Percentiles rank a stretch among this genome's conserved stretches.
These are phyloP conservation scores for Sinonovacula constricta DNA, from an alignment of 1,140 invertebrate species.

Conservation along the genomic window DNA sequence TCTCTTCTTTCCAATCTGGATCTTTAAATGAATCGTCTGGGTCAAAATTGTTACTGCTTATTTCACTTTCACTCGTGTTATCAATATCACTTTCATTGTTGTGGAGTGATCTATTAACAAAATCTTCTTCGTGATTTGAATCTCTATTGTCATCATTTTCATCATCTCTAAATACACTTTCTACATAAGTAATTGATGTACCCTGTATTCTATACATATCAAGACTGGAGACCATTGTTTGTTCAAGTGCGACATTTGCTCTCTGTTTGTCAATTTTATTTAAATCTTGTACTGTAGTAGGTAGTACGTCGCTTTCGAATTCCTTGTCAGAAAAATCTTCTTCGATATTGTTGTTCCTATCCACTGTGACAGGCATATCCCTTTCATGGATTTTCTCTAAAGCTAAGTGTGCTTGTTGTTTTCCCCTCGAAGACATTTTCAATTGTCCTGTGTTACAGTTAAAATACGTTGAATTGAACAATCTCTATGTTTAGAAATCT, in stretches of 20 bases:
- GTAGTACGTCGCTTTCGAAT: too few relatives aligned
- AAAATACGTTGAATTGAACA: too few relatives aligned
- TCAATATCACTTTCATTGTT: background rate
- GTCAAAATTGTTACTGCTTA: background rate
- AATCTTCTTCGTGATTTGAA: background rate
- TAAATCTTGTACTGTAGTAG: too few relatives aligned
- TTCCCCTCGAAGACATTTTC: background rate
- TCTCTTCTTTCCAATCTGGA: too few relatives aligned
- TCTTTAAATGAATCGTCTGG: background rate
- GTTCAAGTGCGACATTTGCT: too few relatives aligned
- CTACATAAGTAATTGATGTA: slow-evolving; percentile 5
- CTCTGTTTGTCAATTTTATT: too few relatives aligned
- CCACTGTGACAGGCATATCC: background rate
- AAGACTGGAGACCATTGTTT: background rate
- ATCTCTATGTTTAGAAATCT: too few relatives aligned
- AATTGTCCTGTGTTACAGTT: too few relatives aligned
- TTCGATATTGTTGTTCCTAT: slow-evolving; percentile 5
- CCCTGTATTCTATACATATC: background rate
- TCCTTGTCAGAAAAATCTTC: too few relatives aligned
- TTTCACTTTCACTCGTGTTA: background rate
- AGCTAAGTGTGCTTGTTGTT: slow-evolving; percentile 1
- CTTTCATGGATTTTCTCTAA: background rate
- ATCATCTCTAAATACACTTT: slow-evolving; percentile 7
- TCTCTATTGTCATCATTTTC: slow-evolving; percentile 5
- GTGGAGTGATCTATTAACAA: background rate